Evolutionary conservation across 2,113 vertebrate genomes (phyloP).

Genomic region (Rutilus rutilus): DNA sequence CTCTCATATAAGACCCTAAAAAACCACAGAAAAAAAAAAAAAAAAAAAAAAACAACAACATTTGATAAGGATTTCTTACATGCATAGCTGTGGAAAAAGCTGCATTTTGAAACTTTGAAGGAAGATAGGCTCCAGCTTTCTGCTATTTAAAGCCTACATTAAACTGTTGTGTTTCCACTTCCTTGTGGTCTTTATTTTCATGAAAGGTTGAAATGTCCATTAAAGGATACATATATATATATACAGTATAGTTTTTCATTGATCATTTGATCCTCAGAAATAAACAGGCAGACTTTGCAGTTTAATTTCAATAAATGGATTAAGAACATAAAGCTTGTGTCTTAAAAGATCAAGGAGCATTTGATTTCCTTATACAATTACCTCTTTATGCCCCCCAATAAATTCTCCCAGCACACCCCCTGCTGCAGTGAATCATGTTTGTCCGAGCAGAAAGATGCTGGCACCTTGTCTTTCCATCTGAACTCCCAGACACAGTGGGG

Average conservation of each 20-base stretch:
- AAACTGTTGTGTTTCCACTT: neutral
- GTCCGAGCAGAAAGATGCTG: neutral
- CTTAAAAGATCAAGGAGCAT: neutral
- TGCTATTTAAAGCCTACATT: constrained; percentile 4
- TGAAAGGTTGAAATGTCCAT: too few species aligned
- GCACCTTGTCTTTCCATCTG: constrained; percentile 16
- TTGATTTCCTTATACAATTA: neutral
- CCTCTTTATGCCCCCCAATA: neutral
- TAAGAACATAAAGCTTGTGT: neutral
- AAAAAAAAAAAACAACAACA: neutral
- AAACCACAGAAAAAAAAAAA: neutral
- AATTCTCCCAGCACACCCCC: constrained; percentile 5
- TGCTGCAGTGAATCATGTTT: neutral
- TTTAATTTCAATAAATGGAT: neutral
- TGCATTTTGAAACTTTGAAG: neutral
- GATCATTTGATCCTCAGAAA: too few species aligned
- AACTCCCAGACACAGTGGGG: constrained; percentile 3
- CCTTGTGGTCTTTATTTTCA: too few species aligned
- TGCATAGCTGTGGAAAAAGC: neutral
- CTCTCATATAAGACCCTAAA: constrained; percentile 34
- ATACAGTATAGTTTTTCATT: too few species aligned
- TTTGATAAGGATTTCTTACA: neutral
- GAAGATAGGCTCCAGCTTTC: neutral
- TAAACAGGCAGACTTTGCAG: neutral
- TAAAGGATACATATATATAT: too few species aligned